A percentile compares a stretch with the other conserved stretches of the same genome.
These are phyloP conservation scores for Phrynocephalus forsythii DNA, from an alignment of 2,797 vertebrate species.

Conservation along the genomic window DNA sequence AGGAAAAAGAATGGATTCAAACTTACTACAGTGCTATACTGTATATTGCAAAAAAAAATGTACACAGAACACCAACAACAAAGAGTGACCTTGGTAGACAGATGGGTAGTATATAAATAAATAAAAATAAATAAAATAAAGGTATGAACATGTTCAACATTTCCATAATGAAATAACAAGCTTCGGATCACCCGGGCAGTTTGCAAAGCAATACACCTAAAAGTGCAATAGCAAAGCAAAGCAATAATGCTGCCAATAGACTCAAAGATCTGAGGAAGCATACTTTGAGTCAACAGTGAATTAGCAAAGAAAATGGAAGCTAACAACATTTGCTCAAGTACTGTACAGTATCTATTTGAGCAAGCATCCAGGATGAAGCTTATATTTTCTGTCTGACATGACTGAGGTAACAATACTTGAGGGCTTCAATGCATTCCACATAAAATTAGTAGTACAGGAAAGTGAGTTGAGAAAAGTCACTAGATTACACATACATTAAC, in stretches of 20 bases:
- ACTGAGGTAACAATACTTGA: neutral
- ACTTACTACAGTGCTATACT: neutral
- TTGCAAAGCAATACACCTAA: neutral
- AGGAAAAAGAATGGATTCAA: conserved; percentile 37
- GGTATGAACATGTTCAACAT: neutral
- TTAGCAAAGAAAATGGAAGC: neutral
- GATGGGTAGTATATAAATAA: no score
- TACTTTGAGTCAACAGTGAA: neutral
- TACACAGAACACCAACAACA: neutral
- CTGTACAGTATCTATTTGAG: neutral
- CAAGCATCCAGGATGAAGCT: neutral
- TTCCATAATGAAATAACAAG: neutral
- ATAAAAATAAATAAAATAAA: no score
- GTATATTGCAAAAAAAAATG: neutral
- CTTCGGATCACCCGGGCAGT: neutral
- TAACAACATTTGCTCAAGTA: neutral
- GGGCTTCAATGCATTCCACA: neutral
- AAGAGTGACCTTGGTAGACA: no score
- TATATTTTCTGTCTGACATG: neutral
- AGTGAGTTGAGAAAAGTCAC: neutral
- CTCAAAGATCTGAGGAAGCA: neutral
- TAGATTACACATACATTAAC: neutral
- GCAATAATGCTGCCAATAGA: neutral
- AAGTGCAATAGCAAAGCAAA: neutral
- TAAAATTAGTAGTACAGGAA: neutral